Evolutionary conservation across 2,113 vertebrate species (phyloP).

Genomic region (Siniperca knerii): DNA sequence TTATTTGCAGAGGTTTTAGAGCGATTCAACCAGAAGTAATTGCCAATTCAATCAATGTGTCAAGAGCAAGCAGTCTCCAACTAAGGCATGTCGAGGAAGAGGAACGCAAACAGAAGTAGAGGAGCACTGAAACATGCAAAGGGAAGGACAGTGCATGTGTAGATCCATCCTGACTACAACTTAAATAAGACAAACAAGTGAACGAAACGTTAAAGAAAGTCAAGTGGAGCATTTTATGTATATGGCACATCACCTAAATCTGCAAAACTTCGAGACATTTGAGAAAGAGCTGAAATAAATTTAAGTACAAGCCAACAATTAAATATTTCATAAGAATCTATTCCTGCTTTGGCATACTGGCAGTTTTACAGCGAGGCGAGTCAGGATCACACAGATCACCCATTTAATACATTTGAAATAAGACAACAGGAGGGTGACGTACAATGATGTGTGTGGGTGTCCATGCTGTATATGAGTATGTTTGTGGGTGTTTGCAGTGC

Average conservation of each 20-base stretch:
- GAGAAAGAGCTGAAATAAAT: constrained; percentile 12
- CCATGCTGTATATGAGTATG: not conserved
- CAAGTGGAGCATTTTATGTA: constrained; percentile 4
- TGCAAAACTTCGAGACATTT: not conserved
- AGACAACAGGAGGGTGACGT: constrained; percentile 16
- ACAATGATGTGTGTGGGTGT: constrained; percentile 4
- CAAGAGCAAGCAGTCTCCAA: constrained; percentile 66
- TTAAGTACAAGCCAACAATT: constrained; percentile 11
- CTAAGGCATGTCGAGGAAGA: constrained; percentile 36
- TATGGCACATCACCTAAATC: constrained; percentile 24
- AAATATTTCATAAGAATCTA: constrained; percentile 35
- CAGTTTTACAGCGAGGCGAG: constrained; percentile 33
- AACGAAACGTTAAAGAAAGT: constrained; percentile 42
- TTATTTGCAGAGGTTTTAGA: constrained; percentile 40
- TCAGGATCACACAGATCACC: constrained; percentile 33
- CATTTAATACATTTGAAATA: constrained; percentile 37
- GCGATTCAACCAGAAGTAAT: constrained; percentile 70
- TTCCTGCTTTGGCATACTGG: constrained; percentile 12
- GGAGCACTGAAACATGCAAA: constrained; percentile 46
- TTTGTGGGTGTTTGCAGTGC: constrained; percentile 31
- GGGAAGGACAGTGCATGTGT: constrained; percentile 27
- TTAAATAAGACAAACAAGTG: constrained; percentile 30
- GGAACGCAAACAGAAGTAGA: constrained; percentile 40
- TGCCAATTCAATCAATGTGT: constrained; percentile 81
- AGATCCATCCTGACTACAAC: constrained; percentile 24